Conservation (phyloP, 2,888 invertebrate species). For the Pammene aurita region DNA sequence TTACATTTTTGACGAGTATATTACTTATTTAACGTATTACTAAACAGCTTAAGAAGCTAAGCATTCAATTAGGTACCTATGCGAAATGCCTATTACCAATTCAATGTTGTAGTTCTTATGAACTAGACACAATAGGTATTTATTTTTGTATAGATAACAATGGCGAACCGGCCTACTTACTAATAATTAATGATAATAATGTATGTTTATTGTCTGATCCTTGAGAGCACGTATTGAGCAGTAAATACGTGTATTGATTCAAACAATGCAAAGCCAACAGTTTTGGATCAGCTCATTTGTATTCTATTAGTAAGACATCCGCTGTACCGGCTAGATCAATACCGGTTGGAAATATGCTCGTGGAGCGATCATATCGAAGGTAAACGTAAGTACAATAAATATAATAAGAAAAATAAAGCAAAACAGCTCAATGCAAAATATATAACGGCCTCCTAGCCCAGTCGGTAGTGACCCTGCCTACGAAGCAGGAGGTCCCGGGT, state of each 20-base stretch:
- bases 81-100: too few species aligned
- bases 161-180: neutral
- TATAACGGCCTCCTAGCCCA: too few species aligned
- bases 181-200: neutral
- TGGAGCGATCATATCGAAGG: neutral
- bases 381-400: neutral
- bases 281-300: constrained; percentile 31
- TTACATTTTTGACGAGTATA: too few species aligned
- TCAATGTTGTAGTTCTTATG: too few species aligned
- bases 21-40: too few species aligned
- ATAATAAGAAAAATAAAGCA: neutral
- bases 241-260: constrained; percentile 26
- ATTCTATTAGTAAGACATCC: constrained; percentile 36
- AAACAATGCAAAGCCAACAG: constrained; percentile 23
- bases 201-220: neutral
- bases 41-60: too few species aligned
- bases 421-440: neutral
- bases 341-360: constrained; percentile 28
- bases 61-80: too few species aligned
- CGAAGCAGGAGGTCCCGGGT: too few species aligned
- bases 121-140: too few species aligned
- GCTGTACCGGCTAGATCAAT: constrained; percentile 35
- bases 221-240: constrained; percentile 17
- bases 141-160: neutral
- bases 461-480: too few species aligned